A percentile compares a stretch with the other conserved stretches of the same genome.
These are phyloP conservation scores for Hylomyscus alleni DNA, from an alignment of 2,797 vertebrate genomes.

Conservation along the genomic window DNA sequence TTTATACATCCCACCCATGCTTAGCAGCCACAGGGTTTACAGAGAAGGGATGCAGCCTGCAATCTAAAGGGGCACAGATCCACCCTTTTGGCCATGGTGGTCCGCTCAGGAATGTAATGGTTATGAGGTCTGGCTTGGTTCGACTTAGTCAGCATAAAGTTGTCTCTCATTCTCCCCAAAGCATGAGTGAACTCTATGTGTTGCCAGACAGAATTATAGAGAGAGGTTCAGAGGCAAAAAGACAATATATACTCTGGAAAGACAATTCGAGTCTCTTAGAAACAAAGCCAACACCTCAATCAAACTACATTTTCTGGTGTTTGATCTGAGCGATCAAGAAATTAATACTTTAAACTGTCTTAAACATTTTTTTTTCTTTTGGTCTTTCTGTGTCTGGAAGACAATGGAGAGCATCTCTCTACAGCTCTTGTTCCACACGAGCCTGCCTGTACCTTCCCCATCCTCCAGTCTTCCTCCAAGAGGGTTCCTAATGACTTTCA, in stretches of 20 bases:
- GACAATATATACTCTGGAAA: not conserved
- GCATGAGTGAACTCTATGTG: not conserved
- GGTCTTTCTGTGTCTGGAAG: not conserved
- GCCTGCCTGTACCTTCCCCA: not conserved
- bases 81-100: not conserved
- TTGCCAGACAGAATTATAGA: not conserved
- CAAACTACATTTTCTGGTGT: not conserved
- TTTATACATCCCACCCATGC: not conserved
- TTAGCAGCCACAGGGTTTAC: not conserved
- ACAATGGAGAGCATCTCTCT: not conserved
- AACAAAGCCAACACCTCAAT: not conserved
- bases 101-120: not conserved
- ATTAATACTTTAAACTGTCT: not conserved
- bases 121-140: slow-evolving; percentile 1
- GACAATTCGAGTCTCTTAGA: not conserved
- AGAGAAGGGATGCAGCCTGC: not conserved
- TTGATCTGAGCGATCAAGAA: not conserved
- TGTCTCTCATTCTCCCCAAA: not conserved
- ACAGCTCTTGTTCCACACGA: accelerated
- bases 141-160: not conserved
- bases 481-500: slow-evolving; percentile 5
- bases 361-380: not conserved
- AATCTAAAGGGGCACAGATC: not conserved
- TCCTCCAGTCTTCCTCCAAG: not conserved
- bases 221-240: not conserved